These are phyloP conservation scores for Ciconia boyciana DNA, from an alignment of 2,113 vertebrate species.

Conservation along the genomic window DNA sequence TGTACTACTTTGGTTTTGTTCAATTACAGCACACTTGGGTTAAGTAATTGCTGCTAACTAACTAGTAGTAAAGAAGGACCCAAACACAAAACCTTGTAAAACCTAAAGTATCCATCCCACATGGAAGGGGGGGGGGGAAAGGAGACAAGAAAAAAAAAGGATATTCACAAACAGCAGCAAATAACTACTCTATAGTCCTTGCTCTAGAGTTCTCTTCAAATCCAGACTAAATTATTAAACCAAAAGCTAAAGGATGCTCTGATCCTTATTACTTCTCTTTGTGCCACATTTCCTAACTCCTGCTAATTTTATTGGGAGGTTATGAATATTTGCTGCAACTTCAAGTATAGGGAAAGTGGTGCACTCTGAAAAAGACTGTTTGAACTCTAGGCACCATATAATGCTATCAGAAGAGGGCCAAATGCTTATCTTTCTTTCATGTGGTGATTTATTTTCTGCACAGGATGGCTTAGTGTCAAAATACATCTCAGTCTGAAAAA, in stretches of 20 bases:
- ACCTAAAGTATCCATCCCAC: background rate
- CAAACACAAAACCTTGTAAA: background rate
- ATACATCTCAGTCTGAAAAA: background rate
- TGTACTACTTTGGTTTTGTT: background rate
- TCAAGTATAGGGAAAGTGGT: background rate
- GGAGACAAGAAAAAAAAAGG: background rate
- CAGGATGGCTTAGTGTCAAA: background rate
- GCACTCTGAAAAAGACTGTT: background rate
- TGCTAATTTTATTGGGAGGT: background rate
- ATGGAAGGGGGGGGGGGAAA: no score
- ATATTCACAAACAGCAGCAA: background rate
- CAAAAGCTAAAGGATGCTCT: background rate
- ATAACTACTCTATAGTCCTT: background rate
- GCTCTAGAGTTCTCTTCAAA: background rate
- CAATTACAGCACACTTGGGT: background rate
- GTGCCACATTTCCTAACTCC: background rate
- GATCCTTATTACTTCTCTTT: background rate
- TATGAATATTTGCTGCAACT: background rate
- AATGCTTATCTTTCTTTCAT: background rate
- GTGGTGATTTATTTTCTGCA: background rate
- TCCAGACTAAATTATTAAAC: background rate
- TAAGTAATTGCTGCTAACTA: background rate
- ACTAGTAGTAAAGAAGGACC: background rate
- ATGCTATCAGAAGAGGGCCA: background rate
- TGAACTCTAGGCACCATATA: background rate